phyloP scores from a whole-genome alignment of 1,140 invertebrate species.

The Cryptotermes secundus region DNA sequence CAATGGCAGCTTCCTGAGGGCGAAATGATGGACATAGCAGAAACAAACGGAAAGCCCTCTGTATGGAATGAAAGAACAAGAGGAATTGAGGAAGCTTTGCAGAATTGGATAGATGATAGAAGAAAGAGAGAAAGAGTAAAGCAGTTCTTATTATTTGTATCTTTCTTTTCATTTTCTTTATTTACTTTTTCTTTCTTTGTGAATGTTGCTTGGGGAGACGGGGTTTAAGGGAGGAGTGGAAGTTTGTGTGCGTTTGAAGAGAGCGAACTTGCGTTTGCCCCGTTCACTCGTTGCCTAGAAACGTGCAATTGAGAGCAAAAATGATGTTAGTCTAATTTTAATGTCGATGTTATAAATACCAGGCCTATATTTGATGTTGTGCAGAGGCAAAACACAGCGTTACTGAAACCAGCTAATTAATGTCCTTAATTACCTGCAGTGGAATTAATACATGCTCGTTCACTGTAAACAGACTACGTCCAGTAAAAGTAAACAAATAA shows the following conservation, averaged over 20 bases:
- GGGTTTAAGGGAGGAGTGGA: neutral
- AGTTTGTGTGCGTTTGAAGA: slow-evolving; percentile 12
- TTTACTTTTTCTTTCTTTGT: neutral
- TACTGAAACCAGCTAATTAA: too few species aligned
- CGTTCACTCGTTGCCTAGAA: neutral
- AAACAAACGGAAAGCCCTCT: neutral
- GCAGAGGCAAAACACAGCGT: too few species aligned
- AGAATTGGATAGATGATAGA: neutral
- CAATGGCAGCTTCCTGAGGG: neutral
- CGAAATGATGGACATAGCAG: neutral
- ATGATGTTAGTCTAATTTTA: neutral
- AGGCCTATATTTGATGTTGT: too few species aligned
- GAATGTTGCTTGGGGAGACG: neutral
- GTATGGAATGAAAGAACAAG: slow-evolving; percentile 3
- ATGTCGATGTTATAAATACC: too few species aligned
- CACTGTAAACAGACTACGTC: too few species aligned
- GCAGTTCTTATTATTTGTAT: slow-evolving; percentile 2
- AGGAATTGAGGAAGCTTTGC: neutral
- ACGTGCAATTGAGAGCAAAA: neutral
- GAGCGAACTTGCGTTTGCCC: slow-evolving; percentile 16
- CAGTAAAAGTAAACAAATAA: too few species aligned
- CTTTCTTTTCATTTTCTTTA: too few species aligned
- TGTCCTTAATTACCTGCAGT: too few species aligned
- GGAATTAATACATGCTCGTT: too few species aligned
- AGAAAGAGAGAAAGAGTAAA: neutral